Conservation (phyloP, 2,797 vertebrate species). For the Tinamus major region DNA sequence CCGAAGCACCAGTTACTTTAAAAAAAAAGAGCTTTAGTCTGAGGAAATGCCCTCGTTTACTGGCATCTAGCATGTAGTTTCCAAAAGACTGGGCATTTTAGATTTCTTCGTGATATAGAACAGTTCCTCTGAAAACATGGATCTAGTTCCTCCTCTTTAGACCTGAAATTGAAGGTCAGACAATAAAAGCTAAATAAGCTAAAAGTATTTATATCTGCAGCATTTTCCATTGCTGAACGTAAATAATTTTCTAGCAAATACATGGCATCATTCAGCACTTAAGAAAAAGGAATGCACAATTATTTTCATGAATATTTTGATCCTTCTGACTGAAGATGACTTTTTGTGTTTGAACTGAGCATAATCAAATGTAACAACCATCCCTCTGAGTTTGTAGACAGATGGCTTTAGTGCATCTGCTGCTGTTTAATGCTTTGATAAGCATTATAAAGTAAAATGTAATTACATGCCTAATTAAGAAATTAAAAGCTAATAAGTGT, state of each 20-base stretch:
- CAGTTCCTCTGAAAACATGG: neutral
- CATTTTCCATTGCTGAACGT: neutral
- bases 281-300: neutral
- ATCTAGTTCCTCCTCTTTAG: neutral
- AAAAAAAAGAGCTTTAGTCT: neutral
- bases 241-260: neutral
- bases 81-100: neutral
- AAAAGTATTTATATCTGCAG: neutral
- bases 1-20: neutral
- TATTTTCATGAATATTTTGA: neutral
- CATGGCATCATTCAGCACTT: neutral
- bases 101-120: neutral
- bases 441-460: neutral
- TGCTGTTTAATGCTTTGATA: neutral
- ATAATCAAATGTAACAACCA: neutral
- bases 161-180: neutral
- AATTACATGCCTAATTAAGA: neutral
- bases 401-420: neutral
- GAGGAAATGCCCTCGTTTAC: fast-evolving
- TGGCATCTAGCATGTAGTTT: neutral
- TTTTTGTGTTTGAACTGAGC: neutral
- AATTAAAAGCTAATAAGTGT: neutral
- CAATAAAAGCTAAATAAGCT: neutral
- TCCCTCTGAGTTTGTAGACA: neutral
- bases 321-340: neutral